A percentile compares a stretch with the other conserved stretches of the same genome.
Evolutionary conservation across 2,113 vertebrate species (phyloP).

Genomic region (Hiodon tergisus): DNA sequence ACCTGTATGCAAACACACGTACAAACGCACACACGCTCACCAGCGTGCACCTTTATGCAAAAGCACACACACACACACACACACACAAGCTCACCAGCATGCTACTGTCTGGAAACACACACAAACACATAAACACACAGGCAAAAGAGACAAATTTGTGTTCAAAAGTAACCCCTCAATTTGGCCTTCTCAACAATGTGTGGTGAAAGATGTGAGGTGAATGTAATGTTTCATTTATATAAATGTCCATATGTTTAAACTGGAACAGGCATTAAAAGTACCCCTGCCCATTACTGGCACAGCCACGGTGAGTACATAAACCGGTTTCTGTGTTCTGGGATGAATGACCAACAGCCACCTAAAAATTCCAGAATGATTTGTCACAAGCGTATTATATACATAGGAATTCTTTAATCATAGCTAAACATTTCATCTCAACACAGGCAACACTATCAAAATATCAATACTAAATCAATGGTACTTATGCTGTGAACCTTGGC

Average conservation of each 20-base stretch:
- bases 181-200: conserved; percentile 44
- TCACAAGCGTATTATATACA: not conserved
- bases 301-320: conserved; percentile 46
- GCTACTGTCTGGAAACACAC: not conserved
- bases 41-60: not conserved
- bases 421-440: no score
- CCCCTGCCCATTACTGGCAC: conserved; percentile 49
- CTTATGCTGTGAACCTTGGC: no score
- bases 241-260: conserved; percentile 53
- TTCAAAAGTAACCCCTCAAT: not conserved
- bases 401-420: no score
- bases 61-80: not conserved
- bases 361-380: conserved; percentile 19
- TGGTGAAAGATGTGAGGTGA: conserved; percentile 29
- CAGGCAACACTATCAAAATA: no score
- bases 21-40: not conserved
- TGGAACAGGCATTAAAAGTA: conserved; percentile 59
- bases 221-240: conserved; percentile 48
- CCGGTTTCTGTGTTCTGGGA: conserved; percentile 43
- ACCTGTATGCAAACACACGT: not conserved
- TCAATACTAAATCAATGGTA: no score
- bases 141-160: not conserved
- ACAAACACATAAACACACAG: not conserved
- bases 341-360: conserved; percentile 47
- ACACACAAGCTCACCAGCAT: not conserved